phyloP scores from a whole-genome alignment of 2,888 invertebrate species.

The Onchidella celtica region DNA sequence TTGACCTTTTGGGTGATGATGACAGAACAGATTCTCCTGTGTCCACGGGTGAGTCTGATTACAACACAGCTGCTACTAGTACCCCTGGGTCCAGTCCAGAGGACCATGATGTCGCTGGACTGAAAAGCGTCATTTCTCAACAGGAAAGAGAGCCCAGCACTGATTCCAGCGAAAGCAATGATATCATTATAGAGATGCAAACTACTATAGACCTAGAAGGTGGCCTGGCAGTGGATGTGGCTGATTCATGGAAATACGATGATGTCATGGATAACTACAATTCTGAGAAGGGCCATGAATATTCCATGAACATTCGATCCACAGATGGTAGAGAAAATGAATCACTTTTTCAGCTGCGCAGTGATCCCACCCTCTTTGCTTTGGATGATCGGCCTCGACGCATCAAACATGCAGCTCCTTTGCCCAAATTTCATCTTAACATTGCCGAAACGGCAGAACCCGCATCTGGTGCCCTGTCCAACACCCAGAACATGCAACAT shows the following conservation, averaged over 20 bases:
- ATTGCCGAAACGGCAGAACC: too few relatives aligned
- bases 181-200: conserved; percentile 6
- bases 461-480: too few relatives aligned
- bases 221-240: background rate
- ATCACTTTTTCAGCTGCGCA: background rate
- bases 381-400: background rate
- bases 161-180: conserved; percentile 24
- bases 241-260: conserved; percentile 19
- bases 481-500: too few relatives aligned
- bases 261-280: background rate
- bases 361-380: background rate
- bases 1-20: conserved; percentile 55
- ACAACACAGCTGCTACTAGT: conserved; percentile 66
- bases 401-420: background rate
- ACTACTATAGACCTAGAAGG: conserved; percentile 23
- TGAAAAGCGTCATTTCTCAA: background rate
- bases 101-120: background rate
- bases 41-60: conserved; percentile 64
- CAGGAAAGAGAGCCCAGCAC: conserved; percentile 17
- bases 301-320: background rate
- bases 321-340: background rate
- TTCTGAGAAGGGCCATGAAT: background rate
- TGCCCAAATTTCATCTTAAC: background rate
- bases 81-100: conserved; percentile 58
- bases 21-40: conserved; percentile 42